Percentiles rank a stretch among this genome's conserved stretches.
Evolutionary conservation across 2,888 invertebrate species (phyloP).

Genomic region (Lottia gigantea): DNA sequence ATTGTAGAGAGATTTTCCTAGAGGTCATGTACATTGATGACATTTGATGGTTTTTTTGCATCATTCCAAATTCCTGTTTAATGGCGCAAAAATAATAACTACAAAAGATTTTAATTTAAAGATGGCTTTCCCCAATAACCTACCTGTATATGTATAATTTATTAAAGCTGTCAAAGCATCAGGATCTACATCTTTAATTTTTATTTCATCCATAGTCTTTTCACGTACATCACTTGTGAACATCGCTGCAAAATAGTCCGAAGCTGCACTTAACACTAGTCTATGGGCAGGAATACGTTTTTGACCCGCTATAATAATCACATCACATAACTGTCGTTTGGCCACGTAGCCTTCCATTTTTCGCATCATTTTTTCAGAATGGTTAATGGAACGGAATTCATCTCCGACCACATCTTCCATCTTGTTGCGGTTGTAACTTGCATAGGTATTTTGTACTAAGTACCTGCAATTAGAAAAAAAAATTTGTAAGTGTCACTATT

Average conservation of each 20-base stretch:
- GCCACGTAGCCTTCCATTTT: conserved; percentile 86
- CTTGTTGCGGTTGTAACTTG: conserved; percentile 26
- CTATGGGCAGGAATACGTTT: conserved; percentile 83
- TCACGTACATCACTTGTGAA: conserved; percentile 90
- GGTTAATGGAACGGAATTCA: conserved; percentile 71
- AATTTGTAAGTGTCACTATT: too few species aligned
- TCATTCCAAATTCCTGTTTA: too few species aligned
- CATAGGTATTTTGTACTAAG: conserved; percentile 9
- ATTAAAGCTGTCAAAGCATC: conserved; percentile 87
- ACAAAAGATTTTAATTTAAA: not conserved
- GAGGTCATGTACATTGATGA: too few species aligned
- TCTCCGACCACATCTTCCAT: conserved; percentile 57
- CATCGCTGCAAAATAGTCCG: conserved; percentile 96
- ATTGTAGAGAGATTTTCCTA: too few species aligned
- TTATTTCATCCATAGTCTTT: conserved; percentile 84
- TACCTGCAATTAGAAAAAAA: not conserved
- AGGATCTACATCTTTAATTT: conserved; percentile 85
- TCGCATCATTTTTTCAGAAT: conserved; percentile 83
- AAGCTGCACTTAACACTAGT: conserved; percentile 88
- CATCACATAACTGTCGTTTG: conserved; percentile 87
- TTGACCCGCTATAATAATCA: conserved; percentile 82
- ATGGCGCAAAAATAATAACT: too few species aligned
- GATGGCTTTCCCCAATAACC: conserved; percentile 34
- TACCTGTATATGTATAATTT: conserved; percentile 91
- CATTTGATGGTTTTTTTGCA: too few species aligned